Evolutionary conservation across 2,888 invertebrate species (phyloP).

Genomic region (Drosophila incognita): DNA sequence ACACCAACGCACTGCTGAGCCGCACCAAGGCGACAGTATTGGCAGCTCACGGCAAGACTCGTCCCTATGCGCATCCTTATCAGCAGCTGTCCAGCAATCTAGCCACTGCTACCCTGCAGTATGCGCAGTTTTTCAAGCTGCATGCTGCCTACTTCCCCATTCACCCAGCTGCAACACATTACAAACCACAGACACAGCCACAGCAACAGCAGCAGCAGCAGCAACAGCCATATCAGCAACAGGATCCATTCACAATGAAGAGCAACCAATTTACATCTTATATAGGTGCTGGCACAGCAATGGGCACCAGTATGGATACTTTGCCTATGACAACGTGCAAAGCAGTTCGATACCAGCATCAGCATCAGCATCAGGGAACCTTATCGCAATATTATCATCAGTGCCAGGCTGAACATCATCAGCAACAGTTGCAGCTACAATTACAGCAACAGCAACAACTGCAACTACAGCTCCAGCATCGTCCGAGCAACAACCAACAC

Average conservation of each 20-base stretch:
- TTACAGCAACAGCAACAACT: constrained; percentile 14
- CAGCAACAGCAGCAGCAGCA: not conserved
- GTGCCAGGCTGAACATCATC: constrained; percentile 34
- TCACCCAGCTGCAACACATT: constrained; percentile 49
- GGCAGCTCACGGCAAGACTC: constrained; percentile 23
- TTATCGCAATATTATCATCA: constrained; percentile 41
- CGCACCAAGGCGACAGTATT: constrained; percentile 33
- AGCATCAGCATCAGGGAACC: constrained; percentile 39
- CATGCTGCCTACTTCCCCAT: constrained; percentile 78
- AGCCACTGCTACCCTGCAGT: constrained; percentile 4
- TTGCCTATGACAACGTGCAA: constrained; percentile 31
- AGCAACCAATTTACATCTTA: not conserved
- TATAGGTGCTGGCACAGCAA: not conserved
- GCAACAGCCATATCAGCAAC: not conserved
- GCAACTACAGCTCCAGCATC: constrained; percentile 20
- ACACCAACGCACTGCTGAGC: not conserved
- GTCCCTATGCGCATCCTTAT: constrained; percentile 65
- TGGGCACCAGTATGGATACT: constrained; percentile 6
- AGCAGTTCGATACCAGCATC: constrained; percentile 34
- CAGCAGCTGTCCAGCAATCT: constrained; percentile 46
- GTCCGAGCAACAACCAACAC: constrained; percentile 29
- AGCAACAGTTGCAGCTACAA: constrained; percentile 37
- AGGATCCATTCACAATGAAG: not conserved
- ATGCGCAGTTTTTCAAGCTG: constrained; percentile 39
- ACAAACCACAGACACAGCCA: constrained; percentile 9